Evolutionary conservation across 2,113 vertebrate species (phyloP), one percentile per base, ranked within the genome.

Genomic region (Amazona vittata): DNA sequence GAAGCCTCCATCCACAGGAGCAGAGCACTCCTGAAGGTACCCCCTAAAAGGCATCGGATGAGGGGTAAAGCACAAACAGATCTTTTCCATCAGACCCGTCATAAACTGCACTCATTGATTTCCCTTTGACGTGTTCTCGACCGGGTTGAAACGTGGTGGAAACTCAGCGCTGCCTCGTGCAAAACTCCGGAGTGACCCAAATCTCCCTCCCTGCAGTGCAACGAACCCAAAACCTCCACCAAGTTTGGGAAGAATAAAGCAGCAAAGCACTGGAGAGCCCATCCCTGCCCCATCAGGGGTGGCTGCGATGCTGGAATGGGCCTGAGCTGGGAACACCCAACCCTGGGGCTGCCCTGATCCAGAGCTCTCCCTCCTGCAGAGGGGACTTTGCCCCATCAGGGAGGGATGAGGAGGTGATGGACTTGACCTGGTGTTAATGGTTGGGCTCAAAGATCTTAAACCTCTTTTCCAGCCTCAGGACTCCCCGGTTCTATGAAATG

Each of bases 401-500:
- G 33, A 10, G 53, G 35, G 53, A 12, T 31, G 83, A 65, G 1
- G n/a, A 20, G 68, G 15, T 7, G 19, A 14, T 33, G 64, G 52
- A 31, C 35, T 11, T 4, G 52, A 13, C 12, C 33, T 25, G 29
- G 31, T 19, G 2, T 37, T 26, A 19, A 25, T 2, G 19, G 28
- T 24, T 59, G 81, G 24, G 14, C 24, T 50, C 6, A 3, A 10
- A 2, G 20, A 31, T 5, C 52, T 64, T 16, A 6, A 39, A 75
- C 6, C 4, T 15, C 17, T 68, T 39, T 52, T 7, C 69, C 69
- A 60, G 5, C 44, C 17, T 4, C 1, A 16, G 7, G 7, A 10
- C 3, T 3, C 28, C 12, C 44, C 12, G 70, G 5, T 7, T 18
- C 24, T 5, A 28, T 2, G 37, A 53, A 4, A 18, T 0, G 22